phyloP scores from a whole-genome alignment of 1,140 invertebrate genomes.

The Amphibalanus amphitrite region DNA sequence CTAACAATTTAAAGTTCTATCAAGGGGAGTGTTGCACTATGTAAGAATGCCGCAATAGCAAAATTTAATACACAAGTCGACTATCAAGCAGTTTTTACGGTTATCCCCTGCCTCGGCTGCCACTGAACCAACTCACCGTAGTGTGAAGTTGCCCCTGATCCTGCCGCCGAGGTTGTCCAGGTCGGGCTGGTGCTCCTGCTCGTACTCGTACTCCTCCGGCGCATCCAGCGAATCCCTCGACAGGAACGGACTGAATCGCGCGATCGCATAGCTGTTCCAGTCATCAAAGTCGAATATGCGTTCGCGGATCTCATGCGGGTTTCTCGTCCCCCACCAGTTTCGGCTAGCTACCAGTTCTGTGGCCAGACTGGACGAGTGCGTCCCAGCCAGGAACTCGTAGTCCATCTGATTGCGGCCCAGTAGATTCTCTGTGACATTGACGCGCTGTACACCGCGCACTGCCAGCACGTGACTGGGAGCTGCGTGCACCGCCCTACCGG shows the following conservation, averaged over 20 bases:
- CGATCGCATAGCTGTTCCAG: constrained; percentile 96
- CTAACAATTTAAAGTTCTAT: too few species aligned
- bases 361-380: constrained; percentile 68
- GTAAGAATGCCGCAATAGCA: too few species aligned
- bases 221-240: constrained; percentile 52
- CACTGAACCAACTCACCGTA: constrained; percentile 37
- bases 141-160: constrained; percentile 47
- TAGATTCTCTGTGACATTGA: constrained; percentile 75
- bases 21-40: too few species aligned
- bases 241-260: constrained; percentile 72
- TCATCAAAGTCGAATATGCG: constrained; percentile 98
- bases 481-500: constrained; percentile 17
- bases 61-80: too few species aligned
- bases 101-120: too few species aligned
- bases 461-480: constrained; percentile 65
- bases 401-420: constrained; percentile 61
- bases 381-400: constrained; percentile 84
- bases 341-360: constrained; percentile 71
- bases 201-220: constrained; percentile 25
- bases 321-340: constrained; percentile 88
- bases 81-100: too few species aligned
- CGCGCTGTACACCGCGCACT: constrained; percentile 85
- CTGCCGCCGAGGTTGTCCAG: constrained; percentile 64
- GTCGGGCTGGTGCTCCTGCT: constrained; percentile 26
- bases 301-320: constrained; percentile 49